Evolutionary conservation across 1,140 invertebrate species (phyloP).

Genomic region (Heliconius hermathena): DNA sequence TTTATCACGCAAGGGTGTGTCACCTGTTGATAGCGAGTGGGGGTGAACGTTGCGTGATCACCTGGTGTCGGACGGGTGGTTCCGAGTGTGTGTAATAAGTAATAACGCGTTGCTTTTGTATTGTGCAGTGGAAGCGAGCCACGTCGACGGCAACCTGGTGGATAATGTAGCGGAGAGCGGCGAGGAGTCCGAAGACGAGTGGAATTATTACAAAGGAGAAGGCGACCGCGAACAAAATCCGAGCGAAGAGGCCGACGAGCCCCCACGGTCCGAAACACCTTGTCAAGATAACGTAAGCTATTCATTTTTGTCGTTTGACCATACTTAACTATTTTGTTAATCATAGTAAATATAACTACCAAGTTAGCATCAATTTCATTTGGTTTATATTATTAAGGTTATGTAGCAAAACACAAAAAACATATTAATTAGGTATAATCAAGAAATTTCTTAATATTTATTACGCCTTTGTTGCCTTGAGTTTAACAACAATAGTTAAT

Average conservation of each 20-base stretch:
- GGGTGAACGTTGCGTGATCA: slow-evolving; percentile 46
- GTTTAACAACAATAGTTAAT: not conserved
- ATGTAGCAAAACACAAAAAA: not conserved
- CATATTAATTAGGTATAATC: not conserved
- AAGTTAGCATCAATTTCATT: not conserved
- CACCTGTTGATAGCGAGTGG: slow-evolving; percentile 70
- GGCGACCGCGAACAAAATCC: slow-evolving; percentile 73
- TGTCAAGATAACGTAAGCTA: slow-evolving; percentile 75
- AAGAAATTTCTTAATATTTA: not conserved
- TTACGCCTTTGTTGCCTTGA: not conserved
- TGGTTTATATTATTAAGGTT: not conserved
- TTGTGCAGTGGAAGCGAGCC: slow-evolving; percentile 70
- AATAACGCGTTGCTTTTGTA: slow-evolving; percentile 51
- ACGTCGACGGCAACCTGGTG: slow-evolving; percentile 79
- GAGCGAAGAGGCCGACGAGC: slow-evolving; percentile 69
- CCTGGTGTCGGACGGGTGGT: slow-evolving; percentile 48
- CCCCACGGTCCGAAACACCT: slow-evolving; percentile 73
- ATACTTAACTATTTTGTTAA: not conserved
- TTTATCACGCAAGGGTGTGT: slow-evolving; percentile 67
- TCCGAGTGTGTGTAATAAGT: slow-evolving; percentile 31
- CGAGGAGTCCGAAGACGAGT: slow-evolving; percentile 90
- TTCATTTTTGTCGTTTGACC: not conserved
- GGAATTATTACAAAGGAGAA: slow-evolving; percentile 88
- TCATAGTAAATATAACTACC: not conserved
- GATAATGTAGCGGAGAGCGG: slow-evolving; percentile 89